Evolutionary conservation across 2,797 vertebrate genomes (phyloP), one percentile per base, ranked within the genome.

Genomic region (Sebastes matsubarae): DNA sequence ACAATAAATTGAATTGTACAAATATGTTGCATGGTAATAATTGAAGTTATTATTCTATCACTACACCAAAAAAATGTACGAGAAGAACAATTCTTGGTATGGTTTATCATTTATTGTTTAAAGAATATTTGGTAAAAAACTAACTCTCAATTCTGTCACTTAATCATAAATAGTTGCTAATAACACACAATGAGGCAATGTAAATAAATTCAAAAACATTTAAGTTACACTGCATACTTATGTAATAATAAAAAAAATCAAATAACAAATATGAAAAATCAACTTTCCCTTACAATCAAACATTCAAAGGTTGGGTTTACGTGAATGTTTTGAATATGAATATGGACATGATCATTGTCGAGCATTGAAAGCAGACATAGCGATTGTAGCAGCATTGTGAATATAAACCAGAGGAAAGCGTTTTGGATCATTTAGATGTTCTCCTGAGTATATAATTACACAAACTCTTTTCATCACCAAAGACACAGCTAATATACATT

Each of bases 51-150:
- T 9, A 29, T 8, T 4, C 1, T 59, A 11, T n/a, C 32, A 65
- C 22, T 32, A 24, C 14, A 75, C 2, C 22, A 75, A 18, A 58
- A 34, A 38, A 58, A 38, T 25, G 9, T 24, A 32, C 66, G 4
- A 61, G 12, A 73, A 13, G 1, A 30, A 54, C 8, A 68, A n/a
- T 36, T 55, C 10, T 68, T 71, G 27, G 1, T 25, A 27, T 8
- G 5, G 66, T 81, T 74, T 7, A 68, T 59, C 4, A 58, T 92
- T 89, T 88, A 85, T 88, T 90, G 13, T 78, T 84, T 60, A 66
- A 83, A 85, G 42, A 77, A 64, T 79, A 80, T 80, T 77, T 78
- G 38, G 52, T 84, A 76, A 74, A 89, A 89, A 89, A 89, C 76
- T 78, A 80, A 66, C 13, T 6, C 25, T 61, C 5, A 79, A 36